These are phyloP conservation scores for Caenorhabditis parvicauda DNA, from an alignment of 2,888 invertebrate species.

Conservation along the genomic window DNA sequence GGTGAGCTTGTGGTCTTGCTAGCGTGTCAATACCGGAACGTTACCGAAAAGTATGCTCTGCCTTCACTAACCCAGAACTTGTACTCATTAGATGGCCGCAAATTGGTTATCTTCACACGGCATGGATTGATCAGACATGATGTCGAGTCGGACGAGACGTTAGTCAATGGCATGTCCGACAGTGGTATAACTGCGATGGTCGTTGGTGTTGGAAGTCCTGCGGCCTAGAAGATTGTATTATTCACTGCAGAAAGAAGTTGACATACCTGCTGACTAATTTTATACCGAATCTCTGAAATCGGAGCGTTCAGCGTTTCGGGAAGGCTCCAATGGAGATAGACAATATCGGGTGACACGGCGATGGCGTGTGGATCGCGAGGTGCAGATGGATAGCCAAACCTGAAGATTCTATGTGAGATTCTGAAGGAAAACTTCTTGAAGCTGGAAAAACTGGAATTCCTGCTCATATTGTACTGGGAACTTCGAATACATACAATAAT, in stretches of 20 bases:
- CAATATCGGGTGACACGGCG: constrained; percentile 57
- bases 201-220: constrained; percentile 45
- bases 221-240: too few relatives aligned
- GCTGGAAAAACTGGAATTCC: too few relatives aligned
- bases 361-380: constrained; percentile 43
- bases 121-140: constrained; percentile 54
- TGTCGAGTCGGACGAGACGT: constrained; percentile 44
- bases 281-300: constrained; percentile 55
- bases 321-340: constrained; percentile 55
- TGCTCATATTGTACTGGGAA: too few relatives aligned
- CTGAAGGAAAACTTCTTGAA: neutral
- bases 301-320: constrained; percentile 59
- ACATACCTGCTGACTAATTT: constrained; percentile 43
- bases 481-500: too few relatives aligned
- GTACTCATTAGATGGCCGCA: constrained; percentile 57
- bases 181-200: constrained; percentile 50
- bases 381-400: constrained; percentile 45
- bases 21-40: too few relatives aligned
- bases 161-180: constrained; percentile 23
- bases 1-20: too few relatives aligned
- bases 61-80: constrained; percentile 54
- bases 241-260: too few relatives aligned
- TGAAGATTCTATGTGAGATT: neutral
- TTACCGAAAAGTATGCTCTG: neutral
- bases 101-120: constrained; percentile 55